Evolutionary conservation across 2,888 invertebrate genomes (phyloP).

Genomic region (Chalcis sispes): DNA sequence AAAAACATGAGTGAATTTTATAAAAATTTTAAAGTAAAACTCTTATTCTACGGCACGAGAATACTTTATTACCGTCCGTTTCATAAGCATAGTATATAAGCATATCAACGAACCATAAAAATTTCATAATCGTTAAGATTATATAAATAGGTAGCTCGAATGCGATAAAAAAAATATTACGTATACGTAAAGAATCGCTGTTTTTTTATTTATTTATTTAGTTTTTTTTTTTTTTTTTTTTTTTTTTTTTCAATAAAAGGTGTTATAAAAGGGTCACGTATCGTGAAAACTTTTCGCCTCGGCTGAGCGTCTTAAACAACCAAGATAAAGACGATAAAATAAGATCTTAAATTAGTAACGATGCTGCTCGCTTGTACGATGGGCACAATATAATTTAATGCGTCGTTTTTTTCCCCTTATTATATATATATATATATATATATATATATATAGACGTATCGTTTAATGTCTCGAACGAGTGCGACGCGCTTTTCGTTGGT

Average conservation of each 20-base stretch:
- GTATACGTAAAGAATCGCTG: no score
- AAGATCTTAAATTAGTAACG: slow-evolving; percentile 33
- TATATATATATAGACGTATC: no score
- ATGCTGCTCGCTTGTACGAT: not conserved
- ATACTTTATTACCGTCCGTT: no score
- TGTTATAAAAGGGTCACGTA: not conserved
- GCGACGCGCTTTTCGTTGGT: not conserved
- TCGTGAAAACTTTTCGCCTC: not conserved
- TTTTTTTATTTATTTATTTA: no score
- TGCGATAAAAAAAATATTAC: no score
- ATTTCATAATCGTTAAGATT: no score
- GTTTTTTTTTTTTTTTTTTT: no score
- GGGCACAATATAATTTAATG: not conserved
- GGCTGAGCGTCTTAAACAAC: not conserved
- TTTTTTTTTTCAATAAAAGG: no score
- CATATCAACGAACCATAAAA: no score
- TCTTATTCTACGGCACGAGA: not conserved
- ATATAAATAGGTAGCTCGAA: no score
- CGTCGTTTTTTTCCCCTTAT: not conserved
- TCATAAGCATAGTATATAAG: no score
- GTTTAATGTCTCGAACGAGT: slow-evolving; percentile 17
- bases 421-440: no score
- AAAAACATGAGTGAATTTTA: not conserved
- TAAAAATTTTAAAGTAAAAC: not conserved
- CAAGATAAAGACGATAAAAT: not conserved